A percentile compares a stretch with the other conserved stretches of the same genome.
phyloP scores from a whole-genome alignment of 2,888 invertebrate genomes.

The Ryuthela nishihirai region DNA sequence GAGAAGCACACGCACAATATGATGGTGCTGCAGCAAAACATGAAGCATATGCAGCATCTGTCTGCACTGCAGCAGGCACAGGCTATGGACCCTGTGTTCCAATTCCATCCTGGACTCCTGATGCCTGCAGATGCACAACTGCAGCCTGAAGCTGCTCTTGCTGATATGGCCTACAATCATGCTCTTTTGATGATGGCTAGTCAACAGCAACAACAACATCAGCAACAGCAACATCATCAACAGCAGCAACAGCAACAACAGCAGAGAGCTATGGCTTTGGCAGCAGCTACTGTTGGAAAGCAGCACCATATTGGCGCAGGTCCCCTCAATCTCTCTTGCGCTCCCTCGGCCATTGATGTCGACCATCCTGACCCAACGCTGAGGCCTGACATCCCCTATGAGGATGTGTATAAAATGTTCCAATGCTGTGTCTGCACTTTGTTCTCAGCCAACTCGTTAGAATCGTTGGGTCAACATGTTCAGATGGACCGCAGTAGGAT shows the following conservation, averaged over 20 bases:
- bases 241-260: conserved; percentile 27
- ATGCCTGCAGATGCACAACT: conserved; percentile 53
- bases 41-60: conserved; percentile 93
- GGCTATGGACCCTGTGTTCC: conserved; percentile 49
- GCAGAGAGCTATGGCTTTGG: not conserved
- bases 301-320: conserved; percentile 12
- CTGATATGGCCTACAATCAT: conserved; percentile 93
- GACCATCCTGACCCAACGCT: conserved; percentile 80
- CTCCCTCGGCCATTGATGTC: conserved; percentile 62
- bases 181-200: conserved; percentile 79
- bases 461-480: conserved; percentile 86
- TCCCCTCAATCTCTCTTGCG: conserved; percentile 25
- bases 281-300: conserved; percentile 37
- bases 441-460: conserved; percentile 84
- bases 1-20: conserved; percentile 98
- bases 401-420: conserved; percentile 58
- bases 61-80: conserved; percentile 61
- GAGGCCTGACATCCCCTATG: conserved; percentile 44
- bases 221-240: conserved; percentile 31
- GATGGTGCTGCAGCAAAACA: conserved; percentile 92
- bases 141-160: conserved; percentile 82
- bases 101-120: conserved; percentile 47
- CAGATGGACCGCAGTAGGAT: conserved; percentile 86
- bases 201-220: conserved; percentile 55
- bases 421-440: conserved; percentile 92